phyloP scores from a whole-genome alignment of 2,888 invertebrate species.

The Ophion ellenae region DNA sequence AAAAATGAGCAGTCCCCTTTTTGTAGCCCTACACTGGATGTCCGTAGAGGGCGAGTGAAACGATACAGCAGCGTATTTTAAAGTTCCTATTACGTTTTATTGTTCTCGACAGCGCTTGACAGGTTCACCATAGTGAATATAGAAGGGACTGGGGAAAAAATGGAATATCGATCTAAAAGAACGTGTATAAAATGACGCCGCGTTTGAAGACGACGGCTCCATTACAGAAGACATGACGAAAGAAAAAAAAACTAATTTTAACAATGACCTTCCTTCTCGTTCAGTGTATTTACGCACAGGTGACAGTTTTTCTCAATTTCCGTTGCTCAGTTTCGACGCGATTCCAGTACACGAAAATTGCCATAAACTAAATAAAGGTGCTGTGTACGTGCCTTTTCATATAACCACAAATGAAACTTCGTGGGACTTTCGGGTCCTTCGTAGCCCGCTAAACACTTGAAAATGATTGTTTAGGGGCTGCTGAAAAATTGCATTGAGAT shows the following conservation, averaged over 20 bases:
- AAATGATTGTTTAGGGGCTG: neutral
- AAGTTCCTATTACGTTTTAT: conserved; percentile 45
- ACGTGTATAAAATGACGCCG: conserved; percentile 62
- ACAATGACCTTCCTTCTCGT: neutral
- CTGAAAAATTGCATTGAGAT: neutral
- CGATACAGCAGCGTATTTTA: neutral
- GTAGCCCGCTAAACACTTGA: neutral
- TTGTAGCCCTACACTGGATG: neutral
- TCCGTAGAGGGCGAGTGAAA: neutral
- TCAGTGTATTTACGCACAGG: neutral
- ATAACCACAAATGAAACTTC: neutral
- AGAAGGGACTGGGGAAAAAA: conserved; percentile 30
- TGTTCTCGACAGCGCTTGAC: conserved; percentile 44
- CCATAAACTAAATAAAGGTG: neutral
- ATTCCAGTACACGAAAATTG: neutral
- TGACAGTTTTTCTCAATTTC: neutral
- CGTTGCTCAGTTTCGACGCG: neutral
- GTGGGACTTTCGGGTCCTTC: neutral
- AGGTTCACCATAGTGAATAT: conserved; percentile 32
- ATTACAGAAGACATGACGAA: conserved; percentile 29
- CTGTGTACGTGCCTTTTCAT: neutral
- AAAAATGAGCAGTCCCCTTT: too few relatives aligned
- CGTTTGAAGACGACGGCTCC: conserved; percentile 48
- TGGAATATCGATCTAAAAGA: conserved; percentile 64
- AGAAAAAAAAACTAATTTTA: conserved; percentile 14